phyloP scores from a whole-genome alignment of 2,888 invertebrate genomes.

The Clanis bilineata region DNA sequence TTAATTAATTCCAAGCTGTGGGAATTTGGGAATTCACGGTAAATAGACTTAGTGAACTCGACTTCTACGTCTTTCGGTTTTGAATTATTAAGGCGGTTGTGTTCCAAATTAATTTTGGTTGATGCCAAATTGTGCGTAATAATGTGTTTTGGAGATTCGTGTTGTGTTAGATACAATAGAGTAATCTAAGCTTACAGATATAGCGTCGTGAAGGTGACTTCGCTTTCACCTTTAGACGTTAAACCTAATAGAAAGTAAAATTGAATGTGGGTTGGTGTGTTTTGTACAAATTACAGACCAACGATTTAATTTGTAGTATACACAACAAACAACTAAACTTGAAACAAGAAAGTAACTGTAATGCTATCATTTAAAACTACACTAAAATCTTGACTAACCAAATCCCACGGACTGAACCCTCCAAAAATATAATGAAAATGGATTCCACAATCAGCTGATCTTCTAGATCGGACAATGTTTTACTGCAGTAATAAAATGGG shows the following conservation, averaged over 20 bases:
- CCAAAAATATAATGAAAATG: not conserved
- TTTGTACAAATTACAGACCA: too few species aligned
- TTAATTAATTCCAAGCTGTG: constrained; percentile 48
- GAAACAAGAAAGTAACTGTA: too few species aligned
- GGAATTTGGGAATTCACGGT: constrained; percentile 39
- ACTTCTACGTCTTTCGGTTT: constrained; percentile 24
- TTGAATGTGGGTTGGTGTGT: too few species aligned
- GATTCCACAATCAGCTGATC: constrained; percentile 9
- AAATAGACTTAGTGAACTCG: constrained; percentile 36
- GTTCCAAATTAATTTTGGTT: constrained; percentile 3
- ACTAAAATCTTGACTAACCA: not conserved
- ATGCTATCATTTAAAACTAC: not conserved
- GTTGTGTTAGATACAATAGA: not conserved
- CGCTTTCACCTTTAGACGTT: not conserved
- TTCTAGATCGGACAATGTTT: constrained; percentile 13
- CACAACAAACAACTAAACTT: too few species aligned
- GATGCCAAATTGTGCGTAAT: not conserved
- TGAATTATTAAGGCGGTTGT: constrained; percentile 16
- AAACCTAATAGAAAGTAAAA: not conserved
- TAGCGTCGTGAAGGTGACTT: not conserved
- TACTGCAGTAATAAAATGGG: constrained; percentile 17
- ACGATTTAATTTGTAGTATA: not conserved
- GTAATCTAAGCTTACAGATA: not conserved
- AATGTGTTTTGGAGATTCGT: not conserved
- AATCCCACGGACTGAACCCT: not conserved